Evolutionary conservation across 37 sponge, comb jelly and placozoan species (phyloP), one percentile per base, ranked within the genome.

Genomic region (Lycopodina hypogea): DNA sequence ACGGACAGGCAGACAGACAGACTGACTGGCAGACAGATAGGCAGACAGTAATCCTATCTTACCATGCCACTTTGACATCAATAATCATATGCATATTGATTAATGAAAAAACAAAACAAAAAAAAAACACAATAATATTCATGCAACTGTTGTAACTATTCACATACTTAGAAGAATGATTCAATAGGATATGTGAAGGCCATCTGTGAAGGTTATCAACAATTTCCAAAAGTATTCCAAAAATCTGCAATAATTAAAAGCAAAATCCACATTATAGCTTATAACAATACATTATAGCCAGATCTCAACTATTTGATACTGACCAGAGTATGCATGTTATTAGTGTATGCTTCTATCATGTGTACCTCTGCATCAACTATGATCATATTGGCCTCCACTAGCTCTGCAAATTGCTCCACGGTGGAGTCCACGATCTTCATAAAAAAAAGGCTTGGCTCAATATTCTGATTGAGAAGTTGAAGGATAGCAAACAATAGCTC

Each of bases 361-460:
- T 52, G 29, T 32, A 75, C 75, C 75, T 75, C 75, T 29, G 18
- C 57, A 36, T 75, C 75, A 59, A 63, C 65, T 33, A 26, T 26
- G 17, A 64, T 1, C 3, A 11, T 14, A 24, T 64, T 24, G 3
- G 23, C 30, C 24, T 61, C 77, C 77, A 77, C 65, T 22, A 32
- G 59, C 19, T 75, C 29, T 12, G 60, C 59, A 40, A 80, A 71
- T 40, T 80, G 42, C 23, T 32, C 56, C 3, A 80, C 56, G 3
- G 39, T 8, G 9, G 23, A 9, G 32, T 15, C 45, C 34, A 70
- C 38, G 28, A 58, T 57, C 14, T 0, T 18, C 37, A 55, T 34
- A 35, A 70, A 80, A 37, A 36, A 24, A 3, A 24, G 3, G 2
- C 14, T 53, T 3, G 45, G 41, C 1, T 24, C 56, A 30, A 38